Conservation (phyloP, 2,113 vertebrate species). For the Rhinolophus ferrumequinum region DNA sequence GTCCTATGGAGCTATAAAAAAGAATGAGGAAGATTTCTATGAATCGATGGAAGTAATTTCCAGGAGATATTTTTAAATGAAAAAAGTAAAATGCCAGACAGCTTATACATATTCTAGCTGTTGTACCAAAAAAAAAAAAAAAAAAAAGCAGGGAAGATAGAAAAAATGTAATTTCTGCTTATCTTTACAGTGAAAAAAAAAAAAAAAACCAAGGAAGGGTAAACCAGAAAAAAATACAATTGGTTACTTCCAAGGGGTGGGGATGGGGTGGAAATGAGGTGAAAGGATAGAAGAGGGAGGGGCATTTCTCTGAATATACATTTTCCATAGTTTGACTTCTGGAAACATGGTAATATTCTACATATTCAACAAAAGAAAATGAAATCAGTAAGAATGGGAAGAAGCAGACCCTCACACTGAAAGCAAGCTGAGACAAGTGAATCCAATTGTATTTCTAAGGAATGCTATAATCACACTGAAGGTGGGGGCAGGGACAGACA, state of each 20-base stretch:
- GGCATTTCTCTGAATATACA: not conserved
- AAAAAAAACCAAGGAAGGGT: not conserved
- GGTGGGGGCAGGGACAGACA: not conserved
- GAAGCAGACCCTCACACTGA: not conserved
- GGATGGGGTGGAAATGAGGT: not conserved
- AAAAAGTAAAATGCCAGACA: not conserved
- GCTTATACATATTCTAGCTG: not conserved
- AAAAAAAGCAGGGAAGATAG: not conserved
- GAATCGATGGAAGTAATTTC: not conserved
- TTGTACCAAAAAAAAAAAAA: not conserved
- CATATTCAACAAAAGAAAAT: not conserved
- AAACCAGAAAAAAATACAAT: not conserved
- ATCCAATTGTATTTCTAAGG: not conserved
- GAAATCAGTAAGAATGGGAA: not conserved
- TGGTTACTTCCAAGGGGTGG: not conserved
- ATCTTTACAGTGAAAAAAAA: not conserved
- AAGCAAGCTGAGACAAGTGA: not conserved
- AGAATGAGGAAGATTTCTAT: not conserved
- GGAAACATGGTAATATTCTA: not conserved
- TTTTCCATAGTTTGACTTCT: not conserved
- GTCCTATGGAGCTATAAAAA: not conserved
- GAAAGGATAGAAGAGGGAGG: not conserved
- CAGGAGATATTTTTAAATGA: constrained; percentile 23
- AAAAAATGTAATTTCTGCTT: not conserved
- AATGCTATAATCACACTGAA: not conserved